Evolutionary conservation across 2,113 vertebrate genomes (phyloP), one percentile per base, ranked within the genome.

Genomic region (Paedocypris sp.): DNA sequence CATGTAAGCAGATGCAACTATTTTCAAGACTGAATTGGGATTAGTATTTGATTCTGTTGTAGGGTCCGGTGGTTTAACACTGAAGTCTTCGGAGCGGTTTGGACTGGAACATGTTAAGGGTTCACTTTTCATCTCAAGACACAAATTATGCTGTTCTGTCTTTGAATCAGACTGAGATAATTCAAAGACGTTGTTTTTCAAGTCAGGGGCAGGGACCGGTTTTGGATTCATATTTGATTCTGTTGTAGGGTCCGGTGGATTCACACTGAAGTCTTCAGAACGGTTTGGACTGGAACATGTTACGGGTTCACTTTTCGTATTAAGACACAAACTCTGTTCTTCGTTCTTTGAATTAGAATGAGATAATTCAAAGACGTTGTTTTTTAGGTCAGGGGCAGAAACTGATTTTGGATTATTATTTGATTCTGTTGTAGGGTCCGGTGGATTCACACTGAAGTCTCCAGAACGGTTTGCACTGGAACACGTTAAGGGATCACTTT

Each of bases 1-100:
- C 74, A 75, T 80, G 59, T 85, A 83, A 1, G 82, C 81, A 4
- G 80, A 81, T 5, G 84, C 83, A 13, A 87, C 26, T 45, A 87
- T 16, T 62, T 84, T 84, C 76, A 84, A 82, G 18, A 85, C 29
- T 3, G 60, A 49, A 3, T 78, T 73, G 13, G 70, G 81, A 57
- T 54, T 62, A 9, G 67, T 32, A 35, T 33, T 19, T 7, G 45
- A 56, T 23, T 56, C 51, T 19, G 59, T 20, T n/a, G 2, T 43
- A 8, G 67, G 58, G n/a, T 18, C 28, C 12, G 56, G 46, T 15
- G 50, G 18, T 19, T 61, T 36, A 7, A 62, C 22, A 31, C 19
- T 48, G 23, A 54, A 38, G 8, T 53, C n/a, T 35, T 51, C 11
- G 19, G 68, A 62, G 46, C 61, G 16, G n/a, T 46, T 42, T 3